These are phyloP conservation scores for Abscondita cerata DNA, from an alignment of 2,888 invertebrate species.

Conservation along the genomic window DNA sequence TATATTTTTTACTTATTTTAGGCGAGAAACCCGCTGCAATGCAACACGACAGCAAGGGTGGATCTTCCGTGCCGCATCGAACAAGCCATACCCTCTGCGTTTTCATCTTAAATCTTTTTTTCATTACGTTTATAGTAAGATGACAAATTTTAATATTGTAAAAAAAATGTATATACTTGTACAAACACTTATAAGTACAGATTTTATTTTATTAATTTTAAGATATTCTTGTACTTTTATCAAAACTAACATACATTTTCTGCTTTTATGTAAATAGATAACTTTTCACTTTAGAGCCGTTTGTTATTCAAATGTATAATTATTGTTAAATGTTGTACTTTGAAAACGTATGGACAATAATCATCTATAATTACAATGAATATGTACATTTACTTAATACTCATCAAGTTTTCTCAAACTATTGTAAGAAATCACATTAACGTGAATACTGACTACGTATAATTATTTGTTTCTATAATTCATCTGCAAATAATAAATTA, in stretches of 20 bases:
- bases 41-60: constrained; percentile 65
- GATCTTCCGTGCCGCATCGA: constrained; percentile 21
- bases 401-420: too few relatives aligned
- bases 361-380: too few relatives aligned
- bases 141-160: constrained; percentile 39
- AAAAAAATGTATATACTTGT: not conserved
- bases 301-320: not conserved
- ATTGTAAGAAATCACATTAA: too few relatives aligned
- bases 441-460: too few relatives aligned
- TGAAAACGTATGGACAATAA: constrained; percentile 5
- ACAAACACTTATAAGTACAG: not conserved
- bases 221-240: constrained; percentile 2
- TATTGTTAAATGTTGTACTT: not conserved
- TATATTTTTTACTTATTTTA: constrained; percentile 47
- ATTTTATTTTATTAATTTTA: not conserved
- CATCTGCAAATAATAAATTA: too few relatives aligned
- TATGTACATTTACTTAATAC: too few relatives aligned
- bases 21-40: constrained; percentile 72
- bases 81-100: constrained; percentile 30
- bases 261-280: not conserved
- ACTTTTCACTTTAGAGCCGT: not conserved
- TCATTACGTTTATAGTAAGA: constrained; percentile 40
- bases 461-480: too few relatives aligned
- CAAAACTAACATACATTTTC: not conserved
- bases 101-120: constrained; percentile 37